These are phyloP conservation scores for Acheta domesticus DNA, from an alignment of 2,888 invertebrate genomes.

Conservation along the genomic window DNA sequence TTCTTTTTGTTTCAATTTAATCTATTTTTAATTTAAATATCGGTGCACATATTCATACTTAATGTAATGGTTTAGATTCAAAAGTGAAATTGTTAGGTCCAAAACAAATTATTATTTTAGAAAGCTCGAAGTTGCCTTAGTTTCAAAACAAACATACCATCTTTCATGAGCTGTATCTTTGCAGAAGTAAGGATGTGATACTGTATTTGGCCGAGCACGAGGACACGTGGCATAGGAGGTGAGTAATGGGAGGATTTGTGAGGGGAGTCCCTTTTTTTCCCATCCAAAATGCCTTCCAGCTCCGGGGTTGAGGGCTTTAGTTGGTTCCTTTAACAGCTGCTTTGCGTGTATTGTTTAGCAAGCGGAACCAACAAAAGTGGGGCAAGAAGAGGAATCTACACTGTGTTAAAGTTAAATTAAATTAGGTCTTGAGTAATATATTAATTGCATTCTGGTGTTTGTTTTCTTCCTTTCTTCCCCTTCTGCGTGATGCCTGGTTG, in stretches of 20 bases:
- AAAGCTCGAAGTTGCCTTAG: background rate
- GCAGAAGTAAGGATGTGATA: conserved; percentile 41
- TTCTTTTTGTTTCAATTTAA: background rate
- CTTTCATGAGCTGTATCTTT: conserved; percentile 43
- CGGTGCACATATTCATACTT: background rate
- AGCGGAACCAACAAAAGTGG: conserved; percentile 26
- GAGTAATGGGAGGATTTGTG: conserved; percentile 32
- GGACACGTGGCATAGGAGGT: conserved; percentile 32
- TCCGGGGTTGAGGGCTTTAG: background rate
- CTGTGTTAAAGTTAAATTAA: conserved; percentile 23
- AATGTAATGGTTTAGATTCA: no score
- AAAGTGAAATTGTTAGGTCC: no score
- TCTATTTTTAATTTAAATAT: background rate
- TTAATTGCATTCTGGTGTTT: conserved; percentile 47
- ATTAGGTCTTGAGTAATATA: conserved; percentile 36
- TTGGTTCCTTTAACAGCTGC: conserved; percentile 22
- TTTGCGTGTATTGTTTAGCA: conserved; percentile 24
- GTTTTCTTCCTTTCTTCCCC: conserved; percentile 47
- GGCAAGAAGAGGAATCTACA: conserved; percentile 30
- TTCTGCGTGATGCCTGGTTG: conserved; percentile 40
- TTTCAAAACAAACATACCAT: conserved; percentile 26
- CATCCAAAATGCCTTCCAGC: conserved; percentile 19
- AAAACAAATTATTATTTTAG: no score
- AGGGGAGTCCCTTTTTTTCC: conserved; percentile 22
- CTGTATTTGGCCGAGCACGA: conserved; percentile 35